Conservation (phyloP, 2,797 vertebrate genomes). For the Poecilia picta region DNA sequence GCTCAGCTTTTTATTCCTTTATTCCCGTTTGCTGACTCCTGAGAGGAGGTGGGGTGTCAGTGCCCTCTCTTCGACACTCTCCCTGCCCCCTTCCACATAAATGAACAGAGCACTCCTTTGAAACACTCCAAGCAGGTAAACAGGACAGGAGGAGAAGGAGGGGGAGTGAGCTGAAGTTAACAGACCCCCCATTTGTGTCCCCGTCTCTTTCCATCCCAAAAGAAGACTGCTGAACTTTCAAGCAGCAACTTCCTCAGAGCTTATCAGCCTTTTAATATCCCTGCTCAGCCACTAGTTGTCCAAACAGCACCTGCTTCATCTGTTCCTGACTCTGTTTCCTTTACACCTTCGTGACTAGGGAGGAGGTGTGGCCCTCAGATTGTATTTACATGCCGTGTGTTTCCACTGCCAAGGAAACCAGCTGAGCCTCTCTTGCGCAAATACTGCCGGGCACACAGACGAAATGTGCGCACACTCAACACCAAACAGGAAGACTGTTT, state of each 20-base stretch:
- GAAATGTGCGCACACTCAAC: conserved; percentile 27
- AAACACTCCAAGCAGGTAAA: conserved; percentile 71
- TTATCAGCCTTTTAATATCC: conserved; percentile 10
- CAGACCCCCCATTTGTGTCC: conserved; percentile 68
- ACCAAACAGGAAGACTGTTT: conserved; percentile 73
- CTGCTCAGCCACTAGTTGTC: conserved; percentile 55
- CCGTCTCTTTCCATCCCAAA: conserved; percentile 36
- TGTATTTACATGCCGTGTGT: conserved; percentile 61
- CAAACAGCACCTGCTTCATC: conserved; percentile 11
- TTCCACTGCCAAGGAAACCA: conserved; percentile 76
- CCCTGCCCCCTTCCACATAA: conserved; percentile 33
- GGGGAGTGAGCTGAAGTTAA: conserved; percentile 34
- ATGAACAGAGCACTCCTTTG: conserved; percentile 61
- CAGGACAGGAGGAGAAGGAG: conserved; percentile 55
- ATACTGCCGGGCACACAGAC: conserved; percentile 48
- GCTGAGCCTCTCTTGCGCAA: conserved; percentile 70
- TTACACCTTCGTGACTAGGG: conserved; percentile 34
- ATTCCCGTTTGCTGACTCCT: conserved; percentile 23
- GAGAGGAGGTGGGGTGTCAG: conserved; percentile 25
- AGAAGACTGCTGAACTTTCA: neutral
- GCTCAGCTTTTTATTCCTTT: conserved; percentile 13
- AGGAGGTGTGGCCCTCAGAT: conserved; percentile 59
- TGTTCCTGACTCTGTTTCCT: conserved; percentile 17
- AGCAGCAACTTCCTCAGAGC: conserved; percentile 39
- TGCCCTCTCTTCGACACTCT: conserved; percentile 31